Evolutionary conservation across 2,888 invertebrate genomes (phyloP), one percentile per base, ranked within the genome.

Genomic region (Chrysotoxum bicinctum): DNA sequence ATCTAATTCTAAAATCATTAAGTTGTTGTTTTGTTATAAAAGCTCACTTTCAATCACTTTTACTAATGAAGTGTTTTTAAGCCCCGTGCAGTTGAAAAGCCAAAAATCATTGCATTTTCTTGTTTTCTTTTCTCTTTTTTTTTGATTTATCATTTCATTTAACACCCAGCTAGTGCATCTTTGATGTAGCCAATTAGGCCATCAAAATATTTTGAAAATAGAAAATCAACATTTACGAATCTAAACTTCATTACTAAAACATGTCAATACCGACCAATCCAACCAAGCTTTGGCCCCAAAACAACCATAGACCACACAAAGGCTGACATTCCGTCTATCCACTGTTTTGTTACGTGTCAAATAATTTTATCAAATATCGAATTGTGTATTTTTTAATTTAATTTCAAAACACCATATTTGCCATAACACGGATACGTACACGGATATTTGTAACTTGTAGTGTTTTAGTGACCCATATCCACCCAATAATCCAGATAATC

Each of bases 311-410:
- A 40, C n/a, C 40, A 60, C 23, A 60, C 16, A 9, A 60, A 43
- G 1, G 26, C 16, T 43, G 60, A 60, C 23, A 60, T 40, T 60
- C 43, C 0, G 60, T 26, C 43, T 60, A 43, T 66, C 66, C 21
- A 45, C 16, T 35, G 35, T 66, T 19, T 66, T 66, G 23, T 66
- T 66, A 21, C 48, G 23, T 50, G 48, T 66, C 50, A 66, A 66
- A 66, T 66, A 66, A 66, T 66, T 50, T 66, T 21, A 66, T 66
- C 66, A 50, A 50, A 66, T 66, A 66, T 35, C 50, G 66, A 66
- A 66, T 50, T 66, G 66, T 66, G 66, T 66, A 35, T 66, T 64
- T 66, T 50, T 50, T 50, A 66, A 66, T 66, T 66, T 50, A 50
- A 66, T 66, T 66, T 66, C 66, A 66, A 35, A 66, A 50, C 19